phyloP scores from a whole-genome alignment of 2,888 invertebrate genomes.

The Lysandra coridon region DNA sequence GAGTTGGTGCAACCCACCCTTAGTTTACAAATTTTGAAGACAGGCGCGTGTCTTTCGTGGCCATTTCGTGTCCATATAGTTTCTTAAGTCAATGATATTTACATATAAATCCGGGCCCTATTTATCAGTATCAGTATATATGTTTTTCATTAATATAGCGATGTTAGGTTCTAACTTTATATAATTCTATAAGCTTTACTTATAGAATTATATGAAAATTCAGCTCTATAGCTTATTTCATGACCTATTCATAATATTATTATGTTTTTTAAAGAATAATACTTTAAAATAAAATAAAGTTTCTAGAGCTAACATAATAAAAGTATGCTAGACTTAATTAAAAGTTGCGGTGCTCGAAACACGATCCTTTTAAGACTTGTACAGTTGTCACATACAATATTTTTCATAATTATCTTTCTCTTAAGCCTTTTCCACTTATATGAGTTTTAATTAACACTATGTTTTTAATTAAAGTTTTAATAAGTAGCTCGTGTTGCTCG shows the following conservation, averaged over 20 bases:
- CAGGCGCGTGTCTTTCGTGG: too few relatives aligned
- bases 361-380: not conserved
- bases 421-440: not conserved
- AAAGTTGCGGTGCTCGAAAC: slow-evolving; percentile 15
- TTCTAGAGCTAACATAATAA: not conserved
- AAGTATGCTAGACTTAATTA: slow-evolving; percentile 23
- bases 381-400: slow-evolving; percentile 12
- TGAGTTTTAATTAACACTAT: not conserved
- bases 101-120: too few relatives aligned
- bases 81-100: too few relatives aligned
- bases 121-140: too few relatives aligned
- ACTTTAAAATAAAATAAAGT: not conserved
- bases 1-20: too few relatives aligned
- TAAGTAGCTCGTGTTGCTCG: not conserved
- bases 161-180: too few relatives aligned
- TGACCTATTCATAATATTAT: not conserved
- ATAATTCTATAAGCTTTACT: too few relatives aligned
- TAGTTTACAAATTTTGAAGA: too few relatives aligned
- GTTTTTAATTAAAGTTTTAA: not conserved
- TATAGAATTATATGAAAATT: too few relatives aligned
- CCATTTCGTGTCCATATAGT: too few relatives aligned
- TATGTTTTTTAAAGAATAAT: not conserved
- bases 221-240: too few relatives aligned
- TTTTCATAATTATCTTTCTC: slow-evolving; percentile 2
- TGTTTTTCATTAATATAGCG: too few relatives aligned